Percentiles rank a stretch among this genome's conserved stretches.
Evolutionary conservation across 2,113 vertebrate species (phyloP).

Genomic region (Calidris pugnax): DNA sequence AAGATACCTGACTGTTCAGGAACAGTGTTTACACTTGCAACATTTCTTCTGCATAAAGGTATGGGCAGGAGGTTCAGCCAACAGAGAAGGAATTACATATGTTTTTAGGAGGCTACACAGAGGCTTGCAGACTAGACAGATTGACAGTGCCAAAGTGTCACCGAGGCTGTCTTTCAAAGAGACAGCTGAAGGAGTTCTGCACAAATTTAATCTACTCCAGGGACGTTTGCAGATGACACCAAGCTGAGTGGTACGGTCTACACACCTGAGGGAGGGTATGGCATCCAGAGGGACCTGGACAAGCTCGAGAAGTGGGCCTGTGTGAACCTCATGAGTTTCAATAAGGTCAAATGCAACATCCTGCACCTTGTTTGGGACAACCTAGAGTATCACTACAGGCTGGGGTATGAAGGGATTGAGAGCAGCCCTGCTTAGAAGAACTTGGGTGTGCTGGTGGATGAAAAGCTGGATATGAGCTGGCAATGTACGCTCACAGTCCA

Average conservation of each 20-base stretch:
- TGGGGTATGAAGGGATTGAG: neutral
- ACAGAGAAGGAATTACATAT: neutral
- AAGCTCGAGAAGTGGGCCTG: neutral
- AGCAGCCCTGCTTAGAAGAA: neutral
- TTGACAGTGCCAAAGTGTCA: neutral
- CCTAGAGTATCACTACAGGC: neutral
- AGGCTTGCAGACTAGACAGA: neutral
- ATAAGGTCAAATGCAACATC: neutral
- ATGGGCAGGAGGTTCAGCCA: neutral
- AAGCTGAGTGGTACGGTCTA: neutral
- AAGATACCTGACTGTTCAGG: neutral
- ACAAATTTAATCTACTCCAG: neutral
- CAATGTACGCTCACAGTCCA: fast-evolving
- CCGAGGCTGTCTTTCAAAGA: neutral
- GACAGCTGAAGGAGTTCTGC: neutral
- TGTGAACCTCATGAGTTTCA: neutral
- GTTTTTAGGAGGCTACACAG: neutral
- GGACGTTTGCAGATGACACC: neutral
- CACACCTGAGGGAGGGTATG: neutral
- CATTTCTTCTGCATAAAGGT: neutral
- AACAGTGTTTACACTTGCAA: neutral
- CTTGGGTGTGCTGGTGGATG: neutral
- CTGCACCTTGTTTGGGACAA: neutral
- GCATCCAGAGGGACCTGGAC: neutral
- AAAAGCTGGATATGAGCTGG: neutral